Evolutionary conservation across 1,140 invertebrate species (phyloP).

Genomic region (Aphelinus atriplicis): DNA sequence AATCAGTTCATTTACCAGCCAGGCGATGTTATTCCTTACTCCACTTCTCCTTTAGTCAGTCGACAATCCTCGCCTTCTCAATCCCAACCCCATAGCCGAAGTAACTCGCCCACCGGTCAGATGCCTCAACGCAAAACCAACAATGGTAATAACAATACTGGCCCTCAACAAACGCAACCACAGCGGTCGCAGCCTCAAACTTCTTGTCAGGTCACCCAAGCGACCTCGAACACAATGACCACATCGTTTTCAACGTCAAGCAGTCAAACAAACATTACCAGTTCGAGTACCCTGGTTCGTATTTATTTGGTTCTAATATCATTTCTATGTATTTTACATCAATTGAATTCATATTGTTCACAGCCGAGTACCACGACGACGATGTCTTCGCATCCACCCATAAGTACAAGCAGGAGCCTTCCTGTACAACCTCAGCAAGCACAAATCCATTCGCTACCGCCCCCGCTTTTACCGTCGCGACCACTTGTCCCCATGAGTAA

Average conservation of each 20-base stretch:
- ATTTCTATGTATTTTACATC: background rate
- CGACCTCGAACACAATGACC: constrained; percentile 51
- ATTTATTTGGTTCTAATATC: background rate
- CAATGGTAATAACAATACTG: constrained; percentile 36
- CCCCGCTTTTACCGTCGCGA: constrained; percentile 10
- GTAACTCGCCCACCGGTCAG: constrained; percentile 59
- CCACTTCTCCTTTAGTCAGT: constrained; percentile 64
- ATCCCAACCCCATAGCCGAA: constrained; percentile 62
- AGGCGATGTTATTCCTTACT: constrained; percentile 58
- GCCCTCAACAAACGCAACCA: constrained; percentile 41
- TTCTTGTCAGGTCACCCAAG: constrained; percentile 52
- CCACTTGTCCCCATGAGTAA: constrained; percentile 40
- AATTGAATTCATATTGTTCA: background rate
- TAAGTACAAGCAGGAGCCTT: constrained; percentile 52
- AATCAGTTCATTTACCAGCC: constrained; percentile 63
- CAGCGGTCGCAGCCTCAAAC: constrained; percentile 44
- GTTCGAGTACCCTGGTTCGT: background rate
- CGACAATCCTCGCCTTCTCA: constrained; percentile 66
- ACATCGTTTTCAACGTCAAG: constrained; percentile 50
- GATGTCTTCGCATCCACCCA: constrained; percentile 46
- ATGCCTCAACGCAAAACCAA: constrained; percentile 37
- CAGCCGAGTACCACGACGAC: constrained; percentile 35
- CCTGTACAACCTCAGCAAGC: constrained; percentile 49
- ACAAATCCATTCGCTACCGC: too few species aligned
- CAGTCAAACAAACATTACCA: constrained; percentile 53